Conservation (phyloP, 2,113 vertebrate species). For the Lepus timidus region DNA sequence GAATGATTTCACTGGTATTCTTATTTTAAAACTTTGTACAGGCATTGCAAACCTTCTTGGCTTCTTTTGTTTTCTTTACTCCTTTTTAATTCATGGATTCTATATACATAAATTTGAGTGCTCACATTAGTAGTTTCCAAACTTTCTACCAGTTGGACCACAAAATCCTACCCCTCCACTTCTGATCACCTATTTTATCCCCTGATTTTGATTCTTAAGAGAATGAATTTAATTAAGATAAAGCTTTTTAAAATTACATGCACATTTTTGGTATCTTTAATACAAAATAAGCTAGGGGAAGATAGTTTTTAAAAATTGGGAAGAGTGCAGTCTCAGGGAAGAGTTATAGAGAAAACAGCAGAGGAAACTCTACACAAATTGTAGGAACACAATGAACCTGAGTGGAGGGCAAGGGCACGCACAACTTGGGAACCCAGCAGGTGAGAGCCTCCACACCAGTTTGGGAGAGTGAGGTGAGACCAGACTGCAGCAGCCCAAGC, state of each 20-base stretch:
- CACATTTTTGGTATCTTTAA: background rate
- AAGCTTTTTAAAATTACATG: conserved; percentile 6
- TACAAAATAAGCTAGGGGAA: too few species aligned
- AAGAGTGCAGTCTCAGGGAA: too few species aligned
- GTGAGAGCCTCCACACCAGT: too few species aligned
- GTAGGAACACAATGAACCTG: too few species aligned
- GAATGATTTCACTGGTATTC: conserved; percentile 16
- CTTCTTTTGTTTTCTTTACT: background rate
- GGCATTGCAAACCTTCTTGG: background rate
- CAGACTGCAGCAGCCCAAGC: too few species aligned
- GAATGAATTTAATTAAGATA: conserved; percentile 2
- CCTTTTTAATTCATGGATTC: background rate
- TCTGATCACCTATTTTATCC: conserved; percentile 6
- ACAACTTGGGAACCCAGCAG: too few species aligned
- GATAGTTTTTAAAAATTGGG: too few species aligned
- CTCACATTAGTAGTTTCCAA: background rate
- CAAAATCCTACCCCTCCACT: background rate
- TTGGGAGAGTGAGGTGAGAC: too few species aligned
- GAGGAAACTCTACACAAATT: too few species aligned
- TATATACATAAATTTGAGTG: background rate
- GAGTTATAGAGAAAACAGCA: too few species aligned
- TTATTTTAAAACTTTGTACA: conserved; percentile 28
- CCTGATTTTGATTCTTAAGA: conserved; percentile 32
- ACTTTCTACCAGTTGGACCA: background rate
- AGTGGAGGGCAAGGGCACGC: too few species aligned